Evolutionary conservation across 1,140 invertebrate genomes (phyloP).

Genomic region (Cyrtorhinus lividipennis): DNA sequence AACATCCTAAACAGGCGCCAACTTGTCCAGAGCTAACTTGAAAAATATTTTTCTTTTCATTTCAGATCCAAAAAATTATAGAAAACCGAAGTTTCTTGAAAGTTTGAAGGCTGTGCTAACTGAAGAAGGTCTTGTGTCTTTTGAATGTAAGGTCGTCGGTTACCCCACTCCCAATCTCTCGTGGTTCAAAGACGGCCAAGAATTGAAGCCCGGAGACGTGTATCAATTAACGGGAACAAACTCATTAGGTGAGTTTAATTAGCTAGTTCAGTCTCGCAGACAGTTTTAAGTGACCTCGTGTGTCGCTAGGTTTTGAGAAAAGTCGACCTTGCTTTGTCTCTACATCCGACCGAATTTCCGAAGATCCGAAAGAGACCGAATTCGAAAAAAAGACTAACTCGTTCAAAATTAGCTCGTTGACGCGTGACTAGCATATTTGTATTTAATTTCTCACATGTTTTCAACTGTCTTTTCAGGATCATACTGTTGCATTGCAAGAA

Average conservation of each 20-base stretch:
- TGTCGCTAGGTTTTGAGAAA: not conserved
- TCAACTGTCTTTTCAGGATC: conserved; percentile 40
- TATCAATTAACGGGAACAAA: conserved; percentile 81
- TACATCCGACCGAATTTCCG: not conserved
- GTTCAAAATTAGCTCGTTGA: not conserved
- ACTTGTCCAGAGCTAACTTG: too few relatives aligned
- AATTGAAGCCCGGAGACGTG: conserved; percentile 79
- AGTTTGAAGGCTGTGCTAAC: conserved; percentile 72
- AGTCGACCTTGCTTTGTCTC: not conserved
- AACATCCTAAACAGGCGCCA: conserved; percentile 15
- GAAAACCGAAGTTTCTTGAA: conserved; percentile 77
- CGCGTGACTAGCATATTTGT: not conserved
- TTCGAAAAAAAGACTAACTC: too few relatives aligned
- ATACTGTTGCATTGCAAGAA: conserved; percentile 79
- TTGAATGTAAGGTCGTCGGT: conserved; percentile 84
- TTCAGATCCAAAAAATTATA: conserved; percentile 74
- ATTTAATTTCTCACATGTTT: not conserved
- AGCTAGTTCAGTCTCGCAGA: not conserved
- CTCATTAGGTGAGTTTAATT: conserved; percentile 41
- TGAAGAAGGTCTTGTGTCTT: conserved; percentile 78
- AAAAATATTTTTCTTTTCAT: conserved; percentile 19
- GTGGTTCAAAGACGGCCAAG: conserved; percentile 85
- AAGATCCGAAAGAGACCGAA: not conserved
- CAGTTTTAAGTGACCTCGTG: not conserved
- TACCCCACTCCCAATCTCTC: conserved; percentile 69